phyloP scores from a whole-genome alignment of 2,797 vertebrate species.

The Melanotaenia parkinsoni region DNA sequence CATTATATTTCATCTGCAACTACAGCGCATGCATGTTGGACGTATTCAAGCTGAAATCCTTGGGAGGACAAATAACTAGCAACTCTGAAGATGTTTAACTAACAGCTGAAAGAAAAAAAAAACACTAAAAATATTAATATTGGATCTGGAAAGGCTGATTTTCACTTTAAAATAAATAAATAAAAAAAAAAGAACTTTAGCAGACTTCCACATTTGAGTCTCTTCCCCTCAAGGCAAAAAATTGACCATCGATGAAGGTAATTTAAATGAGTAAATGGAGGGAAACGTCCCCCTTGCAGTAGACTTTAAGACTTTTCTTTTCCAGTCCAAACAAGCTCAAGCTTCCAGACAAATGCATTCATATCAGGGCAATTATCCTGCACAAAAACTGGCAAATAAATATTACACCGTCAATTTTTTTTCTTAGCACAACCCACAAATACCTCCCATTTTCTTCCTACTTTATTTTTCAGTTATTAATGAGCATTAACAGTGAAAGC shows the following conservation, averaged over 20 bases:
- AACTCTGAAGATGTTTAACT: neutral
- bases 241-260: constrained; percentile 45
- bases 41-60: neutral
- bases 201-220: constrained; percentile 20
- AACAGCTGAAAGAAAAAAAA: constrained; percentile 3
- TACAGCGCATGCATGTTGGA: neutral
- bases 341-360: neutral
- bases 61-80: neutral
- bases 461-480: neutral
- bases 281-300: neutral
- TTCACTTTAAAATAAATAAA: constrained; percentile 19
- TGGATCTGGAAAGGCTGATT: constrained; percentile 26
- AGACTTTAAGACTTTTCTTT: constrained; percentile 15
- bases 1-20: neutral
- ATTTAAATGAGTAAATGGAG: constrained; percentile 15
- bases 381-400: neutral
- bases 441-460: constrained; percentile 5
- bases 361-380: neutral
- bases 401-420: constrained; percentile 7
- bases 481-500: constrained; percentile 10
- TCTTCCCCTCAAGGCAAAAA: constrained; percentile 33
- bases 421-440: constrained; percentile 4
- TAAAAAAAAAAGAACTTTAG: constrained; percentile 42
- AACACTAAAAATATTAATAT: constrained; percentile 26
- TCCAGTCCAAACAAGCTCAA: constrained; percentile 2